Evolutionary conservation across 2,113 vertebrate genomes (phyloP).

Genomic region (Sander lucioperca): DNA sequence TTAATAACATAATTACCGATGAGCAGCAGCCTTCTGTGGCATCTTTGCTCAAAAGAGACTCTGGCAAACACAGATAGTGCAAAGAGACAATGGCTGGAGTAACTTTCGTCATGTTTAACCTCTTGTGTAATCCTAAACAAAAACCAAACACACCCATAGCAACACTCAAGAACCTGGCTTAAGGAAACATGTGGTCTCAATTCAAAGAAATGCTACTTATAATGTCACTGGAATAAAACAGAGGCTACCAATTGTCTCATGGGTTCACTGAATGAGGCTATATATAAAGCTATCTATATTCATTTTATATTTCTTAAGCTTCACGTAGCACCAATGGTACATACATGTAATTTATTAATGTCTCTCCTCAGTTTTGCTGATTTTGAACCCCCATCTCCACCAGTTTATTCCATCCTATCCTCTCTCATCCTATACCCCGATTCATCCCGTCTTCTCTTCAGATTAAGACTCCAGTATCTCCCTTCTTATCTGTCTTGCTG

Average conservation of each 20-base stretch:
- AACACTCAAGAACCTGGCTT: neutral
- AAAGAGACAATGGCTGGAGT: neutral
- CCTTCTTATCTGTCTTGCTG: constrained; percentile 29
- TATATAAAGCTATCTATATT: neutral
- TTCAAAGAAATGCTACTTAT: neutral
- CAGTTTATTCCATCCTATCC: neutral
- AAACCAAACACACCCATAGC: constrained; percentile 8
- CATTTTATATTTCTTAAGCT: neutral
- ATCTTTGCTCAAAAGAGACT: neutral
- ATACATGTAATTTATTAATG: constrained; percentile 4
- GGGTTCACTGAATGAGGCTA: neutral
- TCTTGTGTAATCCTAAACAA: neutral
- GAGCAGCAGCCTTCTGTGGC: neutral
- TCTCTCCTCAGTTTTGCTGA: constrained; percentile 28
- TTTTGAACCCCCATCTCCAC: constrained; percentile 2
- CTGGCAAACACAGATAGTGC: neutral
- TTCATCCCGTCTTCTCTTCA: constrained; percentile 1
- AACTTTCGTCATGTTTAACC: neutral
- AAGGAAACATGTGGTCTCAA: neutral
- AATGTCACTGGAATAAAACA: neutral
- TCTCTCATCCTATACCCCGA: neutral
- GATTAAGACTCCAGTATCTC: constrained; percentile 36
- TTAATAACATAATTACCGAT: neutral
- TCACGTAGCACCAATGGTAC: neutral
- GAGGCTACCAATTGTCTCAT: neutral